Conservation (phyloP, 2,888 invertebrate genomes). For the Mimas tiliae region DNA sequence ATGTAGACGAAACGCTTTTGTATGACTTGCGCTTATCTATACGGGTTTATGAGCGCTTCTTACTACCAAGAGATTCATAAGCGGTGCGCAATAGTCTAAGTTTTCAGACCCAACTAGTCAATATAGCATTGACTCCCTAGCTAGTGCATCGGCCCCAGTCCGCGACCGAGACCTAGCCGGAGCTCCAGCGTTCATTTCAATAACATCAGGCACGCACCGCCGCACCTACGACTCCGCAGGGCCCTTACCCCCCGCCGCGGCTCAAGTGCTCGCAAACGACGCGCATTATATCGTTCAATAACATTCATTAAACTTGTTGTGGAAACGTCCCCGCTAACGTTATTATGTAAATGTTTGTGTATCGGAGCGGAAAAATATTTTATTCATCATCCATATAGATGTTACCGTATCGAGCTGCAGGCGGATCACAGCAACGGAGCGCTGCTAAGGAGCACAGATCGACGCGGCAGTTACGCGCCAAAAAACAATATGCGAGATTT, state of each 20-base stretch:
- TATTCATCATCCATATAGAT: slow-evolving; percentile 12
- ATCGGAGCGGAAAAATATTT: slow-evolving; percentile 12
- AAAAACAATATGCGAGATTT: slow-evolving; percentile 1
- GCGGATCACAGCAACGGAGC: background rate
- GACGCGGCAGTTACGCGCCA: background rate
- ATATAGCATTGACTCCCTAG: background rate
- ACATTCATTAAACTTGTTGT: slow-evolving; percentile 14
- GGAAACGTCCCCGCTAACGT: slow-evolving; percentile 15
- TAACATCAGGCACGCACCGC: background rate
- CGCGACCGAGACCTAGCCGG: background rate
- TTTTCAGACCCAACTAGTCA: too few species aligned
- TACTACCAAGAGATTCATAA: too few species aligned
- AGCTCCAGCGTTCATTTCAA: background rate
- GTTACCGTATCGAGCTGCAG: background rate
- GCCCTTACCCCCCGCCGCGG: background rate
- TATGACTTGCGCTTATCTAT: too few species aligned
- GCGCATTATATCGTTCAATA: slow-evolving; percentile 18
- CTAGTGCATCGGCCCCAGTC: slow-evolving; percentile 2
- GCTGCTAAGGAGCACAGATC: background rate
- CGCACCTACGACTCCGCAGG: background rate
- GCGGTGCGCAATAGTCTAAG: too few species aligned
- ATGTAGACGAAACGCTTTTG: too few species aligned
- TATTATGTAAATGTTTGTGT: slow-evolving; percentile 24
- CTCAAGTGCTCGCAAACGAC: slow-evolving; percentile 18
- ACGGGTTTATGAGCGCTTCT: too few species aligned